Conservation (phyloP, 1,140 invertebrate species). For the Ephestia elutella region DNA sequence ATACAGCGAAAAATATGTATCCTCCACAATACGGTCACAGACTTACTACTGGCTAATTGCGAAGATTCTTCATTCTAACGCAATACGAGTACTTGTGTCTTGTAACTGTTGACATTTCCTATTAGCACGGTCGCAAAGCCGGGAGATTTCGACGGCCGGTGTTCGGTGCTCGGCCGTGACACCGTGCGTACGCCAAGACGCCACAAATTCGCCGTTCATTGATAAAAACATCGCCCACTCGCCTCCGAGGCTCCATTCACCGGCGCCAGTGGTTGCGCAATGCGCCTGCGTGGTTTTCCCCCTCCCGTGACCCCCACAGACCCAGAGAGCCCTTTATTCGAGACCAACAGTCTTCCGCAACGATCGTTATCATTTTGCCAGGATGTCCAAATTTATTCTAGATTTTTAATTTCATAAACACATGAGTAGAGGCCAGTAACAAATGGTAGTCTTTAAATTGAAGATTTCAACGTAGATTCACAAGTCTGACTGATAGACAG, state of each 20-base stretch:
- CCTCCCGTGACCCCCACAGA: constrained; percentile 9
- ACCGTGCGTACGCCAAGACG: constrained; percentile 51
- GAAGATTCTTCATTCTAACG: too few relatives aligned
- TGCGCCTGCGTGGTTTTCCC: constrained; percentile 38
- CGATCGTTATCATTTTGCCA: constrained; percentile 17
- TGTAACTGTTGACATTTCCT: constrained; percentile 44
- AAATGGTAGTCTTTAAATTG: too few relatives aligned
- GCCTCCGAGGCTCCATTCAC: constrained; percentile 58
- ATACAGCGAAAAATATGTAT: too few relatives aligned
- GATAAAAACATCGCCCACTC: constrained; percentile 69
- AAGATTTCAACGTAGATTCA: too few relatives aligned
- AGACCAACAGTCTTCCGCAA: constrained; percentile 44
- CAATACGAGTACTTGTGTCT: not conserved
- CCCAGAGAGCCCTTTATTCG: constrained; percentile 37
- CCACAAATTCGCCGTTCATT: constrained; percentile 67
- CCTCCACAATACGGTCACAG: too few relatives aligned
- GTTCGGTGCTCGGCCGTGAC: constrained; percentile 26
- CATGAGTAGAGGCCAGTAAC: too few relatives aligned
- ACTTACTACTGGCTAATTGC: too few relatives aligned
- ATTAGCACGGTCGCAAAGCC: constrained; percentile 42
- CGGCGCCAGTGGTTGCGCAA: constrained; percentile 63
- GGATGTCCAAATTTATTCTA: too few relatives aligned
- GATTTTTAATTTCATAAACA: too few relatives aligned
- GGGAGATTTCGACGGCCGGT: constrained; percentile 19
- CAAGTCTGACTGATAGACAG: too few relatives aligned